Conservation (phyloP, 2,888 invertebrate genomes). For the Drosophila tanythrix region DNA sequence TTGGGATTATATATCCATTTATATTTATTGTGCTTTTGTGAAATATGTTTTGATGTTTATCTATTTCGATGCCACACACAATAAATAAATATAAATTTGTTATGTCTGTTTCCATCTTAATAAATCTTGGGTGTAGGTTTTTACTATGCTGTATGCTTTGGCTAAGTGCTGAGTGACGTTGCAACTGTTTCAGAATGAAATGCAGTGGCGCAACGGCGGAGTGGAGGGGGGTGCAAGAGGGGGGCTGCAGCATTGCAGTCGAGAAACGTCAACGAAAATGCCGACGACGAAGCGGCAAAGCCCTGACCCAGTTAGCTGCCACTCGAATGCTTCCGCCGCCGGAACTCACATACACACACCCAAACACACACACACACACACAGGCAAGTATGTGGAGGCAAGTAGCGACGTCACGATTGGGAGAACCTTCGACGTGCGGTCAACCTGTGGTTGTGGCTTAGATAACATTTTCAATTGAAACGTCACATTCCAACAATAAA, state of each 20-base stretch:
- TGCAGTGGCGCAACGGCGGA: neutral
- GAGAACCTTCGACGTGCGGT: slow-evolving; percentile 49
- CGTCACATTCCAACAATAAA: slow-evolving; percentile 5
- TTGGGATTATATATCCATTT: neutral
- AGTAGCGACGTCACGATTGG: slow-evolving; percentile 52
- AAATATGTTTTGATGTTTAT: neutral
- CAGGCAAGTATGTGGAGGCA: slow-evolving; percentile 9
- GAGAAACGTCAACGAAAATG: slow-evolving; percentile 58
- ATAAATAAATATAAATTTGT: neutral
- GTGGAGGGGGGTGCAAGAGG: neutral
- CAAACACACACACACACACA: slow-evolving; percentile 8
- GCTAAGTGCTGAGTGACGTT: slow-evolving; percentile 24
- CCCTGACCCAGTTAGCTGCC: slow-evolving; percentile 75
- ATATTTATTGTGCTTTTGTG: neutral
- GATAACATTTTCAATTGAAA: neutral
- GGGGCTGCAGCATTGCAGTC: slow-evolving; percentile 24
- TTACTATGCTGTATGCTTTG: neutral
- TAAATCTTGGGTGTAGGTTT: neutral
- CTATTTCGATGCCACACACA: neutral
- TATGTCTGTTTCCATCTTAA: neutral
- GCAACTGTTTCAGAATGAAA: slow-evolving; percentile 27
- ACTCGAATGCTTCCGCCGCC: slow-evolving; percentile 29
- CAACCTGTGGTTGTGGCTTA: slow-evolving; percentile 32
- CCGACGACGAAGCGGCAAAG: slow-evolving; percentile 53
- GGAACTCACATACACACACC: slow-evolving; percentile 21